Evolutionary conservation across 2,113 vertebrate genomes (phyloP).

Genomic region (Asarcornis scutulata): DNA sequence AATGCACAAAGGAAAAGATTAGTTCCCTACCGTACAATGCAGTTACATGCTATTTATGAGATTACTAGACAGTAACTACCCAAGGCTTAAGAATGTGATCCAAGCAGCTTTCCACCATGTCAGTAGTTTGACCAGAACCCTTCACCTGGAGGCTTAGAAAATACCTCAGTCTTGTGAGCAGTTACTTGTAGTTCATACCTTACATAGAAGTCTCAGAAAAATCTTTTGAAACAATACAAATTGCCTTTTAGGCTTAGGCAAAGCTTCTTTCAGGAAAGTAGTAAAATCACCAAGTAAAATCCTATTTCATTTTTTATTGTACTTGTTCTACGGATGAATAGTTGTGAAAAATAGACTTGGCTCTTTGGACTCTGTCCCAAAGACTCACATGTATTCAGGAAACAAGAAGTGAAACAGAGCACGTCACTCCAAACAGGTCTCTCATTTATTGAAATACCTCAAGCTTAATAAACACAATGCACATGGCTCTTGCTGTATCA

Average conservation of each 20-base stretch:
- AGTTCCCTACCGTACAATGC: not conserved
- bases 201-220: not conserved
- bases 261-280: not conserved
- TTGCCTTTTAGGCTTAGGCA: not conserved
- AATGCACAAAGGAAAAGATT: not conserved
- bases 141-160: conserved; percentile 4
- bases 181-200: not conserved
- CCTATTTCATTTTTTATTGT: not conserved
- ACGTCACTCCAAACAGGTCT: not conserved
- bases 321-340: not conserved
- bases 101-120: not conserved
- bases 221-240: not conserved
- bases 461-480: not conserved
- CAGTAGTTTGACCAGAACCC: not conserved
- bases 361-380: not conserved
- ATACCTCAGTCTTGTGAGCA: rapidly evolving
- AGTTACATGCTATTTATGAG: conserved; percentile 4
- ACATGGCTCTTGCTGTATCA: not conserved
- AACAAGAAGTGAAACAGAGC: not conserved
- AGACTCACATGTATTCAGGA: not conserved
- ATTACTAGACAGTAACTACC: not conserved
- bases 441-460: conserved; percentile 45
- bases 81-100: not conserved
- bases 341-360: not conserved
- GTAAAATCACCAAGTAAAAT: not conserved